These are phyloP conservation scores for Xenopus laevis DNA, from an alignment of 2,113 vertebrate species.

Conservation along the genomic window DNA sequence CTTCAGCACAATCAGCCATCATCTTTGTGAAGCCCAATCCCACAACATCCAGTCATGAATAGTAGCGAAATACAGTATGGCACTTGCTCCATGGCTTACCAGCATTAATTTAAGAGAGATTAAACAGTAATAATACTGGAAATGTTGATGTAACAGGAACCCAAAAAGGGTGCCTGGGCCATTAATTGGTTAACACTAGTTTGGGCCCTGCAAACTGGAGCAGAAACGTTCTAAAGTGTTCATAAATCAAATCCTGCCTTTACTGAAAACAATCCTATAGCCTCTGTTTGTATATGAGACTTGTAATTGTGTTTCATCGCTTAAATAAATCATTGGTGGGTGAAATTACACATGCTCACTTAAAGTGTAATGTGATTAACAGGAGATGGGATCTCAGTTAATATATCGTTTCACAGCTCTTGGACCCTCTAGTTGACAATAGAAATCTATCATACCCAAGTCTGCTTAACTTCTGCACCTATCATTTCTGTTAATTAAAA, in stretches of 20 bases:
- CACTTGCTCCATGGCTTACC: no score
- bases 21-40: no score
- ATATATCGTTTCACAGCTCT: slow-evolving; percentile 66
- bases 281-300: slow-evolving; percentile 56
- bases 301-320: slow-evolving; percentile 65
- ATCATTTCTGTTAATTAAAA: slow-evolving; percentile 45
- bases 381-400: slow-evolving; percentile 74
- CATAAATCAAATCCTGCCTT: slow-evolving; percentile 1
- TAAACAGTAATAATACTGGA: no score
- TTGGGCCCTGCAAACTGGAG: background rate
- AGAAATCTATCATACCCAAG: slow-evolving; percentile 65
- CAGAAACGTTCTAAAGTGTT: background rate
- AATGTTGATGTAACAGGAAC: no score
- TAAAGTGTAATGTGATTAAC: slow-evolving; percentile 77
- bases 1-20: no score
- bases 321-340: slow-evolving; percentile 77
- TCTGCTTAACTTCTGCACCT: slow-evolving; percentile 57
- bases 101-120: no score
- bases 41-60: no score
- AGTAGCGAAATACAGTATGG: no score
- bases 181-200: background rate
- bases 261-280: slow-evolving; percentile 51
- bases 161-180: background rate
- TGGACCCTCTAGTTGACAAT: slow-evolving; percentile 66
- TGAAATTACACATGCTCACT: slow-evolving; percentile 78